Evolutionary conservation across 2,888 invertebrate genomes (phyloP), one percentile per base, ranked within the genome.

Genomic region (Iselma pallidipennis): DNA sequence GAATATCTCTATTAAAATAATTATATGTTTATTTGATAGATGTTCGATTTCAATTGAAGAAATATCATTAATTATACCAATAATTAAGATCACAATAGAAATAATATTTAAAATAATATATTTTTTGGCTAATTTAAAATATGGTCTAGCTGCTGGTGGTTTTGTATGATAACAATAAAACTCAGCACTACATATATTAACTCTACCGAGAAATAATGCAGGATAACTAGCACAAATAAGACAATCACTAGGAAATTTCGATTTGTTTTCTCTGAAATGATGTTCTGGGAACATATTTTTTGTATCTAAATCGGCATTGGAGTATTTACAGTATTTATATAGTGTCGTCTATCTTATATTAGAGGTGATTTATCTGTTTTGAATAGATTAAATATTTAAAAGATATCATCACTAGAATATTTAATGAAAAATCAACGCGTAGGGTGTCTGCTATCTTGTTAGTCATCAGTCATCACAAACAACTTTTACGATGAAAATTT

Each of bases 191-290:
- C 50, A 60, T 4, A 60, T 48, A 33, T 56, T 60, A 9, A 60
- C 23, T 19, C 50, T 50, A 21, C 29, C 56, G 1, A 60, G n/a
- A 16, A 51, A 55, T 9, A 60, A 42, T 10, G 25, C 26, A 2
- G 60, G 60, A 28, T 56, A 51, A n/a, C 42, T 56, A 42, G 52
- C 48, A 50, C 60, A 60, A 29, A 60, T 60, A 7, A 56, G 4
- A 25, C 60, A 60, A 25, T 60, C 56, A 28, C 37, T 59, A 31
- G 59, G 49, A 7, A 26, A 42, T 33, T 54, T 54, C 14, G 7
- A 29, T 6, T n/a, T n/a, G n/a, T n/a, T n/a, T n/a, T n/a, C n/a
- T n/a, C n/a, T n/a, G n/a, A n/a, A n/a, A n/a, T n/a, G n/a, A n/a
- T n/a, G n/a, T n/a, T n/a, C n/a, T n/a, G n/a, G n/a, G n/a, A n/a